Conservation (phyloP, 1,140 invertebrate genomes). For the Scylla paramamosain region DNA sequence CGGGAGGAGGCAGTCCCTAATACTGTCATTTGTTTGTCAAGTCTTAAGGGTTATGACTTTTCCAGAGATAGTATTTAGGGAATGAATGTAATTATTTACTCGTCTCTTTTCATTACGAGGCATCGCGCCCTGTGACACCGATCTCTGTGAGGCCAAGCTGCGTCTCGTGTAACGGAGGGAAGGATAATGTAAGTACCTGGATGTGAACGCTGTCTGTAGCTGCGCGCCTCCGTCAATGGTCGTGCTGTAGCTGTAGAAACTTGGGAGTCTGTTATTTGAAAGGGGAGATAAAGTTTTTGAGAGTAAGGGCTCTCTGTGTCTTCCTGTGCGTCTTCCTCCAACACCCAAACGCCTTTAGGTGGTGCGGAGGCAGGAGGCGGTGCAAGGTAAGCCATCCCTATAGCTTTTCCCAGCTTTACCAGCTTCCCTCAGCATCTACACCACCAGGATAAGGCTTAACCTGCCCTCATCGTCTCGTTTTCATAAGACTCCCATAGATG, state of each 20-base stretch:
- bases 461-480: background rate
- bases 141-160: background rate
- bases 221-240: no score
- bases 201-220: no score
- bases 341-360: background rate
- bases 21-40: slow-evolving; percentile 66
- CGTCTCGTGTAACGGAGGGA: background rate
- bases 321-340: background rate
- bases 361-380: background rate
- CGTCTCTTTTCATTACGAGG: background rate
- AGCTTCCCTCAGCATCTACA: background rate
- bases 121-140: background rate
- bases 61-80: background rate
- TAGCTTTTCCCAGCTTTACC: background rate
- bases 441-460: background rate
- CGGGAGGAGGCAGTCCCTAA: background rate
- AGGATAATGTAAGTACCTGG: no score
- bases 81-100: background rate
- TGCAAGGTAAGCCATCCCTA: background rate
- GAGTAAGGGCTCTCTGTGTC: background rate
- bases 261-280: background rate
- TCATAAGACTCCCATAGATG: background rate
- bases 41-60: slow-evolving; percentile 31
- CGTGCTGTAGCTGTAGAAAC: no score
- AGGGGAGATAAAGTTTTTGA: background rate